Conservation (phyloP, 1,140 invertebrate genomes). For the Pararge aegeria region DNA sequence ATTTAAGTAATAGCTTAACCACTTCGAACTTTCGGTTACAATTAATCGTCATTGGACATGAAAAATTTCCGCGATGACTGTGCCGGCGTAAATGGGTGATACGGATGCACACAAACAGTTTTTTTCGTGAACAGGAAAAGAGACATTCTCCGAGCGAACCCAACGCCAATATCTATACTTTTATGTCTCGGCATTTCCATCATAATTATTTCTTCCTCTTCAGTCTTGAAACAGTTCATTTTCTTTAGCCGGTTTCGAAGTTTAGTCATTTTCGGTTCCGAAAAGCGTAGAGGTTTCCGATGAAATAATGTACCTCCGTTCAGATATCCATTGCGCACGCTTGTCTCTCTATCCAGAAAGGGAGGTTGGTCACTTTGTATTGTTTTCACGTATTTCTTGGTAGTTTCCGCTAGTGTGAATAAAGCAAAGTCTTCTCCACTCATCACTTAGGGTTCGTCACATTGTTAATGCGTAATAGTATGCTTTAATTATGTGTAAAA, state of each 20-base stretch:
- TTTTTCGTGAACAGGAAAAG: slow-evolving; percentile 66
- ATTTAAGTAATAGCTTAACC: too few relatives aligned
- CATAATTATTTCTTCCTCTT: slow-evolving; percentile 52
- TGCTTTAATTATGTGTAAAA: slow-evolving; percentile 24
- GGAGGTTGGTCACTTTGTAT: slow-evolving; percentile 6
- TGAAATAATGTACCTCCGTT: slow-evolving; percentile 30
- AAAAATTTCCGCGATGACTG: slow-evolving; percentile 66
- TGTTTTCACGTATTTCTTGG: slow-evolving; percentile 38
- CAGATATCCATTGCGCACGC: neutral
- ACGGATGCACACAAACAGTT: slow-evolving; percentile 62
- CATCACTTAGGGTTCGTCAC: slow-evolving; percentile 52
- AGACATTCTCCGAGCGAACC: slow-evolving; percentile 58
- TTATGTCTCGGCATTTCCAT: slow-evolving; percentile 56
- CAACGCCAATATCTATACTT: slow-evolving; percentile 66
- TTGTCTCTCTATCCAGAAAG: neutral
- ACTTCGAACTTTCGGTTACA: too few relatives aligned
- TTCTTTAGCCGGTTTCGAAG: slow-evolving; percentile 45
- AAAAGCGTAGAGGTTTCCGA: slow-evolving; percentile 41
- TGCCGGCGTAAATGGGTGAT: slow-evolving; percentile 67
- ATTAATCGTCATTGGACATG: slow-evolving; percentile 38
- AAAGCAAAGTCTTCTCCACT: slow-evolving; percentile 51
- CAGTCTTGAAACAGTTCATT: slow-evolving; percentile 53
- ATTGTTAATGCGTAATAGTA: slow-evolving; percentile 40
- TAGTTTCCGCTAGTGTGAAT: slow-evolving; percentile 46
- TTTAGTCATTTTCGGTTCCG: slow-evolving; percentile 41